Percentiles rank a stretch among this genome's conserved stretches.
Evolutionary conservation across 2,797 vertebrate species (phyloP).

Genomic region (Phrynocephalus vlangalii): DNA sequence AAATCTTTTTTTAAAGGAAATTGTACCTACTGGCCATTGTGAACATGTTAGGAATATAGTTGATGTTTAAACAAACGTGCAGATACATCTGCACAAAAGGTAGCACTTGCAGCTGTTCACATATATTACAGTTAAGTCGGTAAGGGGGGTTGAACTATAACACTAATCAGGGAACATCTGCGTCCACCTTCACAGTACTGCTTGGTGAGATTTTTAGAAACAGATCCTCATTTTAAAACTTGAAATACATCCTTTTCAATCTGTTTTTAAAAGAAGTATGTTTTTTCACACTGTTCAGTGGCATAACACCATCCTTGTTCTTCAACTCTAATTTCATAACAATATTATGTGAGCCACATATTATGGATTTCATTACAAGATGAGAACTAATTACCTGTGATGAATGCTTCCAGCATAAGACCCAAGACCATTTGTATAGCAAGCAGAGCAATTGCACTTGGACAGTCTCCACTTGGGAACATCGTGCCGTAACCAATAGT

Average conservation of each 20-base stretch:
- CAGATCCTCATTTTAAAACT: background rate
- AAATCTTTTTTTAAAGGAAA: constrained; percentile 1
- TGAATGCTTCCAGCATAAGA: constrained; percentile 97
- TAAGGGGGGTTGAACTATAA: background rate
- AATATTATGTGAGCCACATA: background rate
- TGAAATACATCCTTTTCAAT: background rate
- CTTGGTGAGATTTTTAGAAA: background rate
- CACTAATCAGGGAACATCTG: background rate
- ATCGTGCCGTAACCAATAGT: constrained; percentile 99
- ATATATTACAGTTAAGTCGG: background rate
- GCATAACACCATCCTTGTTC: background rate
- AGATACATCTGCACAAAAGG: background rate
- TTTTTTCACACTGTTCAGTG: background rate
- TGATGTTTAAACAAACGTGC: background rate
- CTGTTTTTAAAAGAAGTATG: background rate
- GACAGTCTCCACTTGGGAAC: constrained; percentile 97
- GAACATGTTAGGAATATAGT: background rate
- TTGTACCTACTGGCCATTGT: background rate
- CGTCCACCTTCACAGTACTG: background rate
- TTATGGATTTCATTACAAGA: constrained; percentile 35
- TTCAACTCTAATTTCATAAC: background rate
- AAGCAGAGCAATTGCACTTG: constrained; percentile 92
- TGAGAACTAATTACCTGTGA: constrained; percentile 89
- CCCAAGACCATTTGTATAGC: constrained; percentile 98
- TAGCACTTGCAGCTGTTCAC: background rate